Conservation (phyloP, 2,888 invertebrate species). For the Drosophila pegasa region DNA sequence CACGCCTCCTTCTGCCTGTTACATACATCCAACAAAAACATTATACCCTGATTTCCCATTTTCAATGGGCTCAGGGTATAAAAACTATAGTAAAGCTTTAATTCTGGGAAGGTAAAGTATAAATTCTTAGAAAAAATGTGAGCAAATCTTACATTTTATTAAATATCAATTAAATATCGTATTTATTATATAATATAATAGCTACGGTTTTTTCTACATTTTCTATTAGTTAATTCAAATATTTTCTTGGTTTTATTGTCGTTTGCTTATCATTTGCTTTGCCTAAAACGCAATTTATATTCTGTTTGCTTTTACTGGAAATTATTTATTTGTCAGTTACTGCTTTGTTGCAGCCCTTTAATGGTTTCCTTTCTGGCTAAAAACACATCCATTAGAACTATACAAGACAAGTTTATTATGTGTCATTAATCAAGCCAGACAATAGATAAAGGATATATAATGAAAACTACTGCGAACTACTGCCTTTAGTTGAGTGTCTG, state of each 20-base stretch:
- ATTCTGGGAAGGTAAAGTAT: background rate
- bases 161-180: background rate
- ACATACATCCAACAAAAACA: no score
- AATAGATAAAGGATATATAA: slow-evolving; percentile 30
- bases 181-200: no score
- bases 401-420: slow-evolving; percentile 34
- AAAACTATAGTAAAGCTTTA: background rate
- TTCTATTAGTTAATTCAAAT: background rate
- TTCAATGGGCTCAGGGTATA: no score
- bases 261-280: slow-evolving; percentile 10
- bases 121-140: no score
- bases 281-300: slow-evolving; percentile 28
- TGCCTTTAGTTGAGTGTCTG: slow-evolving; percentile 8
- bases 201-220: background rate
- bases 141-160: no score
- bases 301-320: slow-evolving; percentile 25
- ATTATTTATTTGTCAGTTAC: slow-evolving; percentile 26
- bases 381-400: slow-evolving; percentile 31
- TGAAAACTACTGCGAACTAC: slow-evolving; percentile 8
- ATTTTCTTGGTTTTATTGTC: background rate
- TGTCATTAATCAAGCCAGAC: slow-evolving; percentile 51
- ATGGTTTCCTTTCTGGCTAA: slow-evolving; percentile 18
- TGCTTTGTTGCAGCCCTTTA: slow-evolving; percentile 7
- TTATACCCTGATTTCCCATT: no score
- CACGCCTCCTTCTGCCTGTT: no score